These are phyloP conservation scores for Turdus rufiventris DNA, from an alignment of 2,113 vertebrate species.

Conservation along the genomic window DNA sequence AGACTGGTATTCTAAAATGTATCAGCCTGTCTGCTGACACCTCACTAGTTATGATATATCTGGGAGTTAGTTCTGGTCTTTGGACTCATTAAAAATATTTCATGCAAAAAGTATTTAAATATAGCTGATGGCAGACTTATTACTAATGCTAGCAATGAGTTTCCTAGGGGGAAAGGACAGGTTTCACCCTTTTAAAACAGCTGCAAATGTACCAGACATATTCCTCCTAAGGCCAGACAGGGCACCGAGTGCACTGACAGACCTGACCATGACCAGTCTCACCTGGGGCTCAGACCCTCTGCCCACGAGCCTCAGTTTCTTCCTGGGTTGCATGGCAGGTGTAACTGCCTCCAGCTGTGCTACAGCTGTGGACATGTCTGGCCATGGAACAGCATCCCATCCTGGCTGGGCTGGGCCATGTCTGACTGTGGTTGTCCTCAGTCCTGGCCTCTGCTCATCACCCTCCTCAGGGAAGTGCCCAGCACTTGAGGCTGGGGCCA, in stretches of 20 bases:
- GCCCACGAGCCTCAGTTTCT: background rate
- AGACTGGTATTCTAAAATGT: background rate
- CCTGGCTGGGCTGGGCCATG: background rate
- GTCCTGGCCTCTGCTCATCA: background rate
- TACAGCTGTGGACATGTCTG: background rate
- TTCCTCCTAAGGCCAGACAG: background rate
- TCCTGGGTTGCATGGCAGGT: background rate
- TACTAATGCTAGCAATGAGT: background rate
- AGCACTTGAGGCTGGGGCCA: background rate
- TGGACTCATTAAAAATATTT: background rate
- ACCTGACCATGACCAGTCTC: background rate
- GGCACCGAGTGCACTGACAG: background rate
- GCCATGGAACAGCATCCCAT: no score
- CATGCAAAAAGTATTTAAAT: background rate
- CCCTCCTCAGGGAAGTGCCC: background rate
- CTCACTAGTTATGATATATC: background rate
- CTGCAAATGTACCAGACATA: background rate
- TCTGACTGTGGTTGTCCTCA: background rate
- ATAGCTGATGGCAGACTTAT: background rate
- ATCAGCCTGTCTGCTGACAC: background rate
- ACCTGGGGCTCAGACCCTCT: background rate
- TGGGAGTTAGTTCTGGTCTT: background rate
- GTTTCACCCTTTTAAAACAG: background rate
- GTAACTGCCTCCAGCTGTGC: background rate
- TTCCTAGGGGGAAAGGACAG: background rate